A percentile compares a stretch with the other conserved stretches of the same genome.
Conservation (phyloP, 2,797 vertebrate genomes). For the Anguilla obscura region DNA sequence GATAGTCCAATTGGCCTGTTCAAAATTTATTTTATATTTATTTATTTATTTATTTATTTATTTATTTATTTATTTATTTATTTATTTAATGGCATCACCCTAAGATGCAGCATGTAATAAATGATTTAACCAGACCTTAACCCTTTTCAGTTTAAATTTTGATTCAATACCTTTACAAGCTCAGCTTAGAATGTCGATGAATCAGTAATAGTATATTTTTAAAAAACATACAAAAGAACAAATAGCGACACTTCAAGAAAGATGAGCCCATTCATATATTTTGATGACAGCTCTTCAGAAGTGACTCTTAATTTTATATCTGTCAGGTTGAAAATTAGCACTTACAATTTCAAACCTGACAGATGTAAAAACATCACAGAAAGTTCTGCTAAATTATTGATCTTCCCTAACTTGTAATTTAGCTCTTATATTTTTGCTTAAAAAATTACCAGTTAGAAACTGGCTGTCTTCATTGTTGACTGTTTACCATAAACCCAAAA, state of each 20-base stretch:
- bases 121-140: neutral
- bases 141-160: no score
- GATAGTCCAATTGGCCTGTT: neutral
- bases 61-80: no score
- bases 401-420: conserved; percentile 7
- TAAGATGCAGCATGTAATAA: neutral
- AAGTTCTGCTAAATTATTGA: neutral
- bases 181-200: neutral
- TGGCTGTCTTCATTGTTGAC: neutral
- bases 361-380: no score
- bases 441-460: neutral
- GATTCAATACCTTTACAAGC: neutral
- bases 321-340: conserved; percentile 7
- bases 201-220: neutral
- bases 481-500: conserved; percentile 7
- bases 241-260: neutral
- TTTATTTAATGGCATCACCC: neutral
- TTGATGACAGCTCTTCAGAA: neutral
- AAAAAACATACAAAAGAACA: neutral
- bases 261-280: conserved; percentile 7
- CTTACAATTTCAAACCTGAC: neutral
- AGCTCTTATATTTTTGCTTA: neutral
- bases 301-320: neutral
- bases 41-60: no score
- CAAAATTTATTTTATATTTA: neutral